Evolutionary conservation across 2,888 invertebrate species (phyloP), one percentile per base, ranked within the genome.

Genomic region (Lasius fuliginosus): DNA sequence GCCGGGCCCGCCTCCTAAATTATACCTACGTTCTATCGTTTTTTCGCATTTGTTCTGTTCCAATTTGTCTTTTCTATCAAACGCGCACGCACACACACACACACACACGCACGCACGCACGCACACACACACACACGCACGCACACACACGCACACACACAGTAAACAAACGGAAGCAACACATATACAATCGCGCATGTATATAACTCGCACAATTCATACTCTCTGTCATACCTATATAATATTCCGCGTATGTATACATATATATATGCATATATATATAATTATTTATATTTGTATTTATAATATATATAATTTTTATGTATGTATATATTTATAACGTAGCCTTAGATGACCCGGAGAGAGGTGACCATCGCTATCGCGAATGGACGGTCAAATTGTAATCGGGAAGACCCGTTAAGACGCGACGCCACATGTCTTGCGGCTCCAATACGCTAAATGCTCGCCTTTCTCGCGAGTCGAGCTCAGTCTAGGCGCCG

Each of bases 1-100:
- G 95, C 95, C 95, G 94, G 94, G 94, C 95, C 95, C 95, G 94
- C 94, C 91, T 93, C 73, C 76, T 82, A 86, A 86, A 86, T 85
- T 87, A 87, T 76, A 84, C 60, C 67, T 88, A 89, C 30, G 74
- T 81, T 82, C 62, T 67, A 75, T 79, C 82, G 33, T 65, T 67
- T 65, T 67, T 46, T 71, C 82, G 40, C 75, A 53, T 68, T 42
- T 49, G 27, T 84, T 68, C 83, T 84, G 68, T 86, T 75, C 77
- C 56, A 75, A 33, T 84, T 77, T 42, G 36, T 27, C 68, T 40
- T 62, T 84, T 69, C 64, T 73, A 84, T 73, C 73, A 40, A 36
- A 36, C 23, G 56, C 15, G 53, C 53, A 53, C 71, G n/a, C 49
- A 12, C 42, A 46, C 69, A 33, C 69, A 71, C 36, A 23, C 23